A percentile compares a stretch with the other conserved stretches of the same genome.
Evolutionary conservation across 2,888 invertebrate species (phyloP).

Genomic region (Hydriomena furcata): DNA sequence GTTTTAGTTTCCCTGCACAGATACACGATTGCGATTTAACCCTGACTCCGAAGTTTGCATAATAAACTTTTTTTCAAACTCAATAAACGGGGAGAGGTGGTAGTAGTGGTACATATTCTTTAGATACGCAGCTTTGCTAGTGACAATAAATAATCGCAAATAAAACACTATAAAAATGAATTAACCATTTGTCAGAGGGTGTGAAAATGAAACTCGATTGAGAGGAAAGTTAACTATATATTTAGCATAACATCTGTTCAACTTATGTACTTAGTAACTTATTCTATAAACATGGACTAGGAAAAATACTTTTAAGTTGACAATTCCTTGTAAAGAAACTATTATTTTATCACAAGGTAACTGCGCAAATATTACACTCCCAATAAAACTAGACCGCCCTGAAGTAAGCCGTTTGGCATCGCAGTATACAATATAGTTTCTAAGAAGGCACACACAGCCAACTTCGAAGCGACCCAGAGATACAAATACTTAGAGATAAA

Average conservation of each 20-base stretch:
- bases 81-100: no score
- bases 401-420: not conserved
- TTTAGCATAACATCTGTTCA: constrained; percentile 67
- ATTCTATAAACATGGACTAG: constrained; percentile 62
- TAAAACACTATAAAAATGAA: no score
- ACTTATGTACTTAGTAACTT: constrained; percentile 53
- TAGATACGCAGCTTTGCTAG: no score
- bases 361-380: constrained; percentile 12
- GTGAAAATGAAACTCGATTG: constrained; percentile 40
- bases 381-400: constrained; percentile 2
- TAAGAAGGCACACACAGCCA: not conserved
- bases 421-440: not conserved
- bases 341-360: constrained; percentile 34
- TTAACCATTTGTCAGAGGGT: no score
- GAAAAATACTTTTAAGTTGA: constrained; percentile 49
- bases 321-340: constrained; percentile 36
- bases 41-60: no score
- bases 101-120: no score
- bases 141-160: no score
- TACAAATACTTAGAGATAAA: no score
- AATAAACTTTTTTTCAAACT: no score
- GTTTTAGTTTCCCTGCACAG: no score
- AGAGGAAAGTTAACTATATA: constrained; percentile 67
- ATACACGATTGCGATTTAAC: no score
- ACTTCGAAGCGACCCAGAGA: not conserved